These are phyloP conservation scores for Clupea harengus DNA, from an alignment of 2,113 vertebrate species.

Conservation along the genomic window DNA sequence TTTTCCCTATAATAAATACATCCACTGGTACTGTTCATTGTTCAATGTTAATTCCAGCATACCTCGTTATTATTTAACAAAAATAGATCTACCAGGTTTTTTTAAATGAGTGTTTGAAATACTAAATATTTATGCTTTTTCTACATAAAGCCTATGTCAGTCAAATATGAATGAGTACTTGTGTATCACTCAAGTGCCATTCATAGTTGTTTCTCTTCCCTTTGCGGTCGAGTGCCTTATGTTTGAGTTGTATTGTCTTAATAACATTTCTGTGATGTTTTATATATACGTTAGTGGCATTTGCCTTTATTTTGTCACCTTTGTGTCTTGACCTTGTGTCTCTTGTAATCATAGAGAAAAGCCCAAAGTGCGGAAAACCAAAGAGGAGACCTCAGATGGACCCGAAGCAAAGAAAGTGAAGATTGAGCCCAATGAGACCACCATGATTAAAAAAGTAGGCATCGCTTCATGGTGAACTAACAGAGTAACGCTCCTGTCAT, in stretches of 20 bases:
- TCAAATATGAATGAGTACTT: background rate
- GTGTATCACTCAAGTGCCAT: background rate
- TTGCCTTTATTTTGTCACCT: background rate
- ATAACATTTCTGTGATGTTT: background rate
- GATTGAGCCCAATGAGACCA: slow-evolving; percentile 81
- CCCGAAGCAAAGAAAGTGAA: slow-evolving; percentile 85
- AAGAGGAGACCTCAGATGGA: slow-evolving; percentile 72
- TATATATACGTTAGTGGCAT: background rate
- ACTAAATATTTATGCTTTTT: background rate
- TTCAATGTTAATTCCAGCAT: background rate
- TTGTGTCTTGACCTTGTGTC: background rate
- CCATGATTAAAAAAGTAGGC: slow-evolving; percentile 88
- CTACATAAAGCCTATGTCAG: background rate
- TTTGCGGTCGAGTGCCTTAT: background rate
- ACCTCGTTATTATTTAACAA: background rate
- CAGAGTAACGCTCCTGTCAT: background rate
- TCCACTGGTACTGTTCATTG: background rate
- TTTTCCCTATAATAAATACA: background rate
- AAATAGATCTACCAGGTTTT: no score
- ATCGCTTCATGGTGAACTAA: slow-evolving; percentile 23
- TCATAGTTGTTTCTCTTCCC: background rate
- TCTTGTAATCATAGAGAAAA: slow-evolving; percentile 76
- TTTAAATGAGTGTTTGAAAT: background rate
- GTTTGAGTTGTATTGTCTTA: background rate
- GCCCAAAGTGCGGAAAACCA: slow-evolving; percentile 76